These are phyloP conservation scores for Phalloptychus januarius DNA, from an alignment of 2,797 vertebrate species.

Conservation along the genomic window DNA sequence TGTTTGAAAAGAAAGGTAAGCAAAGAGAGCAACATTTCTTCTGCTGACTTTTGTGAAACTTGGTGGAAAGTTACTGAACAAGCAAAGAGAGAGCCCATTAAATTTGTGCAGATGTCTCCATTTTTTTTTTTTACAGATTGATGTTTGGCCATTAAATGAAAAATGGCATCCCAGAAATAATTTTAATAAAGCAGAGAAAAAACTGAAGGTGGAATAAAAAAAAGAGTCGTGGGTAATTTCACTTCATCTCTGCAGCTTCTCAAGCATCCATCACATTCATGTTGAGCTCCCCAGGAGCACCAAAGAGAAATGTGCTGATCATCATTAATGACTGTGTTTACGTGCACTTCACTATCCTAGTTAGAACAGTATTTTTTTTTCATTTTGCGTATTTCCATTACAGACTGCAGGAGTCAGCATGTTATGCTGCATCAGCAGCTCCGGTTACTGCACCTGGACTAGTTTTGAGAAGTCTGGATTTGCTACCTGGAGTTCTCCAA, in stretches of 20 bases:
- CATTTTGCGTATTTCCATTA: neutral
- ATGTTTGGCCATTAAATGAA: neutral
- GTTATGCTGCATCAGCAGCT: neutral
- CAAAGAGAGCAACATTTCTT: neutral
- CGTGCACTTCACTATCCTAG: neutral
- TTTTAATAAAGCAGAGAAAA: neutral
- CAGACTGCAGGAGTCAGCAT: neutral
- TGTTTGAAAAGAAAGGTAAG: neutral
- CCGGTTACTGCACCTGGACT: neutral
- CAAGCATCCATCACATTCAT: conserved; percentile 43
- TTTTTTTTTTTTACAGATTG: neutral
- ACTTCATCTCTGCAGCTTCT: neutral
- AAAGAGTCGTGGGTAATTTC: neutral
- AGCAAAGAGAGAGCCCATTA: neutral
- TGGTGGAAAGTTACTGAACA: neutral
- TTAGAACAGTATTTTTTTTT: neutral
- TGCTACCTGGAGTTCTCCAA: neutral
- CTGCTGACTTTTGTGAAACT: neutral
- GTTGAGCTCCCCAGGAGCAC: conserved; percentile 14
- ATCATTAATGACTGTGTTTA: conserved; percentile 24
- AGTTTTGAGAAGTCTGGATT: neutral
- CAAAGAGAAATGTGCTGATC: conserved; percentile 36
- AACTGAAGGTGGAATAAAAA: neutral
- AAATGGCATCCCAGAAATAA: neutral
- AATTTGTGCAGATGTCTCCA: conserved; percentile 5